Percentiles rank a stretch among this genome's conserved stretches.
Evolutionary conservation across 2,797 vertebrate genomes (phyloP).

Genomic region (Oreortyx pictus): DNA sequence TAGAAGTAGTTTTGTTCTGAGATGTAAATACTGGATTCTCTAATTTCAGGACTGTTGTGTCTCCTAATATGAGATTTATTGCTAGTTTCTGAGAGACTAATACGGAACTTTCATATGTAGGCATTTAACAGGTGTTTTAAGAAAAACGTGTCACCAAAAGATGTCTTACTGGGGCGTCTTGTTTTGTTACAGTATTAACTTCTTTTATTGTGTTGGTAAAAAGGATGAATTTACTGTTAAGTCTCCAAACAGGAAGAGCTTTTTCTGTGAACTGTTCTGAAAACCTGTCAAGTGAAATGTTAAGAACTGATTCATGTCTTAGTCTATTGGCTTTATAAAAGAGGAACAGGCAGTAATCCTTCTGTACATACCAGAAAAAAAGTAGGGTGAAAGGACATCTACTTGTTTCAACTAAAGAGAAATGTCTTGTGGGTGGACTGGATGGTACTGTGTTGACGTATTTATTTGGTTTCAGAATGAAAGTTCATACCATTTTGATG

Average conservation of each 20-base stretch:
- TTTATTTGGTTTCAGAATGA: slow-evolving; percentile 15
- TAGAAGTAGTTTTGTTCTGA: neutral
- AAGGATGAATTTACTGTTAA: neutral
- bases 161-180: neutral
- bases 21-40: neutral
- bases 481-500: slow-evolving; percentile 1
- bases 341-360: neutral
- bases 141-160: neutral
- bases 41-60: neutral
- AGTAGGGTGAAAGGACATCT: neutral
- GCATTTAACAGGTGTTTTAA: slow-evolving; percentile 3
- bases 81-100: neutral
- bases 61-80: neutral
- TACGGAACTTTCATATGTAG: neutral
- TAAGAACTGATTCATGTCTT: neutral
- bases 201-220: neutral
- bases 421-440: neutral
- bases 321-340: neutral
- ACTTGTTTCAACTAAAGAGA: slow-evolving; percentile 40
- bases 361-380: slow-evolving; percentile 15
- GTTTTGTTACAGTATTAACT: neutral
- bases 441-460: neutral
- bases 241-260: neutral
- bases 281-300: neutral
- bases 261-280: neutral